These are phyloP conservation scores for Salvelinus sp. DNA, from an alignment of 2,113 vertebrate species.

Conservation along the genomic window DNA sequence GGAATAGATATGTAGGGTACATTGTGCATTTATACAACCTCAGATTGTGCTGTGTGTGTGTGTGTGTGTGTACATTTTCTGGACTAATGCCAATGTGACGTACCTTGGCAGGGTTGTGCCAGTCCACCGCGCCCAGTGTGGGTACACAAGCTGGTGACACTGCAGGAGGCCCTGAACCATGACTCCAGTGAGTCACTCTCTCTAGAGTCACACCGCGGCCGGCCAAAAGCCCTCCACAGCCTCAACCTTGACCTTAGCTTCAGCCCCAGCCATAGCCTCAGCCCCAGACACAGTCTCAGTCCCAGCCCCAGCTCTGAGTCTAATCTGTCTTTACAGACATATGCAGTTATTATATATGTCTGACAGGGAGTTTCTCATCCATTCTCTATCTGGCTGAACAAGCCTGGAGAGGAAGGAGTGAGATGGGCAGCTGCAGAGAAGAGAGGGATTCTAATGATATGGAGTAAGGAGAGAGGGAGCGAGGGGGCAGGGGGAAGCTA, in stretches of 20 bases:
- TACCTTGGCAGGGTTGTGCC: background rate
- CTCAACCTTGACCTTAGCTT: background rate
- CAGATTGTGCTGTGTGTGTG: slow-evolving; percentile 1
- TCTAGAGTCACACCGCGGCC: slow-evolving; percentile 3
- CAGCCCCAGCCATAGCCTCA: background rate
- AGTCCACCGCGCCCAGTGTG: background rate
- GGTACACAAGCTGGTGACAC: background rate
- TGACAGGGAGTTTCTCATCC: background rate
- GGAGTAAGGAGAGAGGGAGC: background rate
- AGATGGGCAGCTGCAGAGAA: slow-evolving; percentile 27
- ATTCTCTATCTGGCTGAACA: background rate
- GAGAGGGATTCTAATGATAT: slow-evolving; percentile 34
- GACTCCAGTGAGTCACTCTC: slow-evolving; percentile 26
- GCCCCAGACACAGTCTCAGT: background rate
- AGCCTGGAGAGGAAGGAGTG: slow-evolving; percentile 24
- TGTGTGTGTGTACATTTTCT: background rate
- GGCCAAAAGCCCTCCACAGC: background rate
- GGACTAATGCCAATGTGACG: background rate
- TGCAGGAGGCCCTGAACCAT: background rate
- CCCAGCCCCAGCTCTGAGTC: background rate
- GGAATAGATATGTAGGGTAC: slow-evolving; percentile 15
- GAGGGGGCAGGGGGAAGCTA: slow-evolving; percentile 1
- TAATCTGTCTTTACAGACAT: background rate
- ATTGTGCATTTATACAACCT: too few relatives aligned
- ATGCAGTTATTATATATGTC: background rate